Evolutionary conservation across 2,113 vertebrate genomes (phyloP), one percentile per base, ranked within the genome.

Genomic region (Thalassarche chlororhynchos): DNA sequence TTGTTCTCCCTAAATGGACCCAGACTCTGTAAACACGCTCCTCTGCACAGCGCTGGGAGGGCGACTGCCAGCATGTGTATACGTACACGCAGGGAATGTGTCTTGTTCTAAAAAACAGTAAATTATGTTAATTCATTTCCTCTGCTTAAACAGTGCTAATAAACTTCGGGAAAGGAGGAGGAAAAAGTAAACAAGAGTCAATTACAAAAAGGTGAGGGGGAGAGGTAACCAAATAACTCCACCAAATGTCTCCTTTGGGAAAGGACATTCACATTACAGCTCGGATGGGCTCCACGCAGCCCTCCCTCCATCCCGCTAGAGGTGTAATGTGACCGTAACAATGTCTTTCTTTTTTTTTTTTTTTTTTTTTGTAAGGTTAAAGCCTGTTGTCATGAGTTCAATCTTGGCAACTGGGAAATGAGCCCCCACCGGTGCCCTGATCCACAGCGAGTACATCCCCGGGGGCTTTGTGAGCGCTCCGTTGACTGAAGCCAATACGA

Each of bases 51-150:
- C 52, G 0, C 86, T 17, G 92, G 91, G 69, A 86, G 91, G 84
- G 94, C 31, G 13, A 92, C 87, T 61, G 84, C 4, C 3, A 75
- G 90, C 26, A 2, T 87, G 93, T 80, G 92, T 54, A 42, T 2
- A 31, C 15, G 44, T n/a, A 80, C 91, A 74, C 0, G 93, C 60
- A 40, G 70, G 87, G 96, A 96, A 96, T 97, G 97, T 80, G 96
- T 95, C 98, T 71, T 84, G 92, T 90, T 98, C 98, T 98, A 97
- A 98, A 98, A 98, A 96, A 81, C 98, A 98, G 98, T 98, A 98
- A 99, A 99, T 99, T 99, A 98, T 98, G 98, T 97, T 98, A 98
- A 99, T 98, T 98, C 97, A 98, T 98, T 99, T 99, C 99, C 99
- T 99, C 98, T 95, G 92, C 95, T 98, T 98, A 98, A 98, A 98